Conservation (phyloP, 2,888 invertebrate species). For the Leptopterna dolabrata region DNA sequence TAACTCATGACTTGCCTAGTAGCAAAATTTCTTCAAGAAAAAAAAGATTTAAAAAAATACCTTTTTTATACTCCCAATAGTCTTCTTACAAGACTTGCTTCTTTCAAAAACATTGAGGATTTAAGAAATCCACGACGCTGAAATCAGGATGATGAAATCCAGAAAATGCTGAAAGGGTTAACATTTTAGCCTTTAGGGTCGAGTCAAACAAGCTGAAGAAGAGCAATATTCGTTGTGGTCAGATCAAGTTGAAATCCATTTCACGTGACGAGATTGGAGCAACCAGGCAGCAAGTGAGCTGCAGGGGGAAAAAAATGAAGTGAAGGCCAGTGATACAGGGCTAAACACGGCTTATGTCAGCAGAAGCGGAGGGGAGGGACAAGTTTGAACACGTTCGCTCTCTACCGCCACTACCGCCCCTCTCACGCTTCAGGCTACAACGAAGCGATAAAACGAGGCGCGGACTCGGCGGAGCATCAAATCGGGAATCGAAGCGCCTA, state of each 20-base stretch:
- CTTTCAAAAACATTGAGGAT: no score
- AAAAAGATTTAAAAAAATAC: no score
- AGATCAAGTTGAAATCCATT: not conserved
- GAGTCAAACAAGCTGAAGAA: not conserved
- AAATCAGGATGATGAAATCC: no score
- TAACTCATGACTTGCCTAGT: no score
- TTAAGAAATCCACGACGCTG: no score
- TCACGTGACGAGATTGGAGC: not conserved
- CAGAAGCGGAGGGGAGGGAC: not conserved
- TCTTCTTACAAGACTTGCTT: no score
- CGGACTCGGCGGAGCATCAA: not conserved
- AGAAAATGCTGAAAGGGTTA: no score
- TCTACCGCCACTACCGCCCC: not conserved
- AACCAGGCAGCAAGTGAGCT: not conserved
- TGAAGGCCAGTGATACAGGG: not conserved
- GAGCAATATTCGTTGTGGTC: not conserved
- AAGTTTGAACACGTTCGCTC: not conserved
- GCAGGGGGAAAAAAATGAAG: not conserved
- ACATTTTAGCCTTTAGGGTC: no score
- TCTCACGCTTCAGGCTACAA: not conserved
- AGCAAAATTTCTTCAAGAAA: no score
- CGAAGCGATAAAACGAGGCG: not conserved
- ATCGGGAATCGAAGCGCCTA: constrained; percentile 39
- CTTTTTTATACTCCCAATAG: no score
- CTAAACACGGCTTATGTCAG: not conserved